A percentile compares a stretch with the other conserved stretches of the same genome.
These are phyloP conservation scores for Macroramphosus scolopax DNA, from an alignment of 2,797 vertebrate species.

Conservation along the genomic window DNA sequence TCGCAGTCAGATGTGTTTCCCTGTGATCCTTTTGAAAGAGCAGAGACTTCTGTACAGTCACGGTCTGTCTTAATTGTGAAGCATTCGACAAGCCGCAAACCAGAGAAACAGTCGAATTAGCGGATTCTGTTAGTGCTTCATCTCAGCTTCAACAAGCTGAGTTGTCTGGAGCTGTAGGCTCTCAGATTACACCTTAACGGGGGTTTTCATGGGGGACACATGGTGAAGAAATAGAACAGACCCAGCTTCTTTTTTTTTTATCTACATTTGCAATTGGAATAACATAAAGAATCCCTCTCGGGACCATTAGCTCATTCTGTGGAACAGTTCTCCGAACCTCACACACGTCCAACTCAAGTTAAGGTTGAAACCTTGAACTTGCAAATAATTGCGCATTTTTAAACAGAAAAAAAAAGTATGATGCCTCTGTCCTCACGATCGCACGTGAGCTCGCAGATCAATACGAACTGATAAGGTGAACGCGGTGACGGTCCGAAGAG, in stretches of 20 bases:
- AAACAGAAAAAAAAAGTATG: slow-evolving; percentile 21
- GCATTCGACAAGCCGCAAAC: too few species aligned
- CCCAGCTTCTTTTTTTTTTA: background rate
- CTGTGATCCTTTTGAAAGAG: too few species aligned
- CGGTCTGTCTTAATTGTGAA: too few species aligned
- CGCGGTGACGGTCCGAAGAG: background rate
- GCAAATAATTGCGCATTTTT: slow-evolving; percentile 7
- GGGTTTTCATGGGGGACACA: background rate
- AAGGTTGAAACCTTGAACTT: slow-evolving; percentile 28
- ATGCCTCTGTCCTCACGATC: slow-evolving; percentile 16
- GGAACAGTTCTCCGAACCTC: background rate
- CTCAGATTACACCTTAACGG: slow-evolving; percentile 9
- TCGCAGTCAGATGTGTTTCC: too few species aligned
- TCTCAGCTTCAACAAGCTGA: too few species aligned
- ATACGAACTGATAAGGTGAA: slow-evolving; percentile 59
- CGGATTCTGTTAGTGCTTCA: too few species aligned
- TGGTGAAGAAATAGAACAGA: slow-evolving; percentile 2
- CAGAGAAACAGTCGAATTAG: too few species aligned
- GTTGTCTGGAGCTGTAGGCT: slow-evolving; percentile 1
- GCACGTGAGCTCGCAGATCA: slow-evolving; percentile 32
- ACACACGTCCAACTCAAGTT: background rate
- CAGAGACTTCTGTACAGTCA: too few species aligned
- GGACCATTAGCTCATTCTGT: background rate
- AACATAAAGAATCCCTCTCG: background rate
- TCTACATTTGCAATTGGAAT: background rate